Percentiles rank a stretch among this genome's conserved stretches.
These are phyloP conservation scores for Nomada hirtipes DNA, from an alignment of 2,888 invertebrate genomes.

Conservation along the genomic window DNA sequence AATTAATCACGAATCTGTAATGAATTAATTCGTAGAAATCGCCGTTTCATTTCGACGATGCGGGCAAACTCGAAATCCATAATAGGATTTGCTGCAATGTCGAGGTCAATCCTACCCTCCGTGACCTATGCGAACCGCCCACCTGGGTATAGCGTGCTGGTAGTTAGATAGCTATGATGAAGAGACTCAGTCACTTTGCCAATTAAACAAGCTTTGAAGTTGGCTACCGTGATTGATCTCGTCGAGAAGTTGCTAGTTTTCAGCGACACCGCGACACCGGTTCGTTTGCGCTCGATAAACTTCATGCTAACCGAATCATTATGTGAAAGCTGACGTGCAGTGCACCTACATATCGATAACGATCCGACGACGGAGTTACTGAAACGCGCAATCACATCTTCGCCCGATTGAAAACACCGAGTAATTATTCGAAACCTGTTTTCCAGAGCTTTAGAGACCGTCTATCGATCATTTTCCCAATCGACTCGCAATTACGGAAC, in stretches of 20 bases:
- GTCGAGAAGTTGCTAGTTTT: conserved; percentile 51
- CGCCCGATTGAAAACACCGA: conserved; percentile 17
- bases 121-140: conserved; percentile 54
- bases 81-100: conserved; percentile 40
- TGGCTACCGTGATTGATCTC: conserved; percentile 50
- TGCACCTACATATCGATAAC: conserved; percentile 14
- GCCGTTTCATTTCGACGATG: not conserved
- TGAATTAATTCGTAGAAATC: no score
- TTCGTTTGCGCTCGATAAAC: conserved; percentile 36
- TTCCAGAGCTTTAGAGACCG: not conserved
- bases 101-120: conserved; percentile 64
- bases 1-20: no score
- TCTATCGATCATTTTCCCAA: conserved; percentile 19
- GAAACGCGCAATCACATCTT: conserved; percentile 30
- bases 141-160: conserved; percentile 58
- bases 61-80: conserved; percentile 8
- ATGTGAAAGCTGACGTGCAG: conserved; percentile 17
- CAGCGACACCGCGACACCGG: conserved; percentile 38
- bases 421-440: conserved; percentile 33
- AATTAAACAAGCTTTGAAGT: conserved; percentile 61
- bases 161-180: conserved; percentile 45
- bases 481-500: not conserved
- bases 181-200: conserved; percentile 58
- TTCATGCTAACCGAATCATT: conserved; percentile 13
- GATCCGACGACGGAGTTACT: conserved; percentile 25